Base-by-base conservation (phyloP, 2,888 invertebrate genomes). In the Andrena praecox region DNA sequence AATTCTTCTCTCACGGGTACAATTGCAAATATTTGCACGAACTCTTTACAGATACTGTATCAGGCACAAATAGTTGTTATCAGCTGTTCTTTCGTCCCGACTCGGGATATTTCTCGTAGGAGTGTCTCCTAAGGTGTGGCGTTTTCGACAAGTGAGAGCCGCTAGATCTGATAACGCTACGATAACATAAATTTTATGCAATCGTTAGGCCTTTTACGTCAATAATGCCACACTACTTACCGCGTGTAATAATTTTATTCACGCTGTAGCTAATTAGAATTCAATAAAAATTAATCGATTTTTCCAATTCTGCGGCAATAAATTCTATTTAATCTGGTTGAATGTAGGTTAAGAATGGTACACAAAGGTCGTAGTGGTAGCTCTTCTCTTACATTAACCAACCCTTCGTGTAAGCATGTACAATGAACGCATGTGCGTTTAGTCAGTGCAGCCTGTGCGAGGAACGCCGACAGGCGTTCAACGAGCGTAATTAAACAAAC, bases 1-100 rank as follows among this genome's bases (percentile, higher is more conserved):
- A 10, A 50, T 29, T 50, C 8, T 31, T 66, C 48, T 52, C 42
- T 20, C n/a, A 8, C 27, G 10, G 1, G 3, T 12, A 52, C 20
- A 31, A 71, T 60, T 1, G 6, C 1, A 20, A 62, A 31, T 20
- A 20, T 48, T 71, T 48, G 12, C 48, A 31, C 7, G 6, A 42
- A 48, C 29, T n/a, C 20, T 66, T 56, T 24, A 31, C 33, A 59
- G 67, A 74, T 74, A 74, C 20, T 29, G 12, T 50, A 75, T 75
- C 60, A 12, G 31, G 1, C 27, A 2, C 7, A 60, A 75, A 31
- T 52, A 60, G 12, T 16, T n/a, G 31, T 59, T 75, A 75, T 75
- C 74, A 12, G n/a, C 33, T 33, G 24, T 60, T 67, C 20, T 35
- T 52, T 42, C 29, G 67, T 27, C 24, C 33, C 6, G 27, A 3